These are phyloP conservation scores for Megamerina dolium DNA, from an alignment of 2,888 invertebrate genomes.

Conservation along the genomic window DNA sequence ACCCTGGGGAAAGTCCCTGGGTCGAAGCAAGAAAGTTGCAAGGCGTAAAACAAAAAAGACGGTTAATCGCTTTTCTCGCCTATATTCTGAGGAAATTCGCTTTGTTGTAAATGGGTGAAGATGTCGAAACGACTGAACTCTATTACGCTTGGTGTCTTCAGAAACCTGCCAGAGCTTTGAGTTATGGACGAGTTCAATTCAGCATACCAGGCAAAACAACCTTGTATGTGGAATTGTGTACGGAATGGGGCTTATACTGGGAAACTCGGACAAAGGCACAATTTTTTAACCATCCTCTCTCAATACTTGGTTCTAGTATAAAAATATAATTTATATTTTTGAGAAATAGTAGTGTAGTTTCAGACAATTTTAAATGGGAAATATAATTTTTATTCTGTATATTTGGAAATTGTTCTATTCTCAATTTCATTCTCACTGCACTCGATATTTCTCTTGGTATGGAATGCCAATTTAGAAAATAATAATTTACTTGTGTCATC, in stretches of 20 bases:
- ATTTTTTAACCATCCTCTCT: constrained; percentile 20
- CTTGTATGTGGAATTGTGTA: constrained; percentile 18
- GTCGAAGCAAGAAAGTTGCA: constrained; percentile 49
- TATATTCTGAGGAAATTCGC: constrained; percentile 45
- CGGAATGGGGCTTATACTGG: constrained; percentile 45
- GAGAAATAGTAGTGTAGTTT: too few species aligned
- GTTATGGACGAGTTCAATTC: constrained; percentile 38
- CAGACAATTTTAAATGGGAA: too few species aligned
- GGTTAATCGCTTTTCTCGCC: constrained; percentile 22
- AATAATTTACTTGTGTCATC: too few species aligned
- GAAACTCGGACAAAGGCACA: constrained; percentile 30
- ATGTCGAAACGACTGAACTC: background rate
- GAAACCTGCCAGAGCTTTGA: constrained; percentile 47
- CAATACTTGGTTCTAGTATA: too few species aligned
- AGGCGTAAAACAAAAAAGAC: constrained; percentile 38
- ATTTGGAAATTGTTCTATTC: too few species aligned
- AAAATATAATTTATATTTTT: too few species aligned
- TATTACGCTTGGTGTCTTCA: constrained; percentile 40
- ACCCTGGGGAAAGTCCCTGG: constrained; percentile 51
- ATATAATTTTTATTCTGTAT: too few species aligned
- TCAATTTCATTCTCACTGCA: too few species aligned
- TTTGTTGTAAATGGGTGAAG: constrained; percentile 10
- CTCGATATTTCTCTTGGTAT: too few species aligned
- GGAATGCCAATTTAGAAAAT: too few species aligned
- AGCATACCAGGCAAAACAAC: background rate